Percentiles rank a stretch among this genome's conserved stretches.
These are phyloP conservation scores for Dasypus novemcinctus DNA, from an alignment of 2,113 vertebrate species.

Conservation along the genomic window DNA sequence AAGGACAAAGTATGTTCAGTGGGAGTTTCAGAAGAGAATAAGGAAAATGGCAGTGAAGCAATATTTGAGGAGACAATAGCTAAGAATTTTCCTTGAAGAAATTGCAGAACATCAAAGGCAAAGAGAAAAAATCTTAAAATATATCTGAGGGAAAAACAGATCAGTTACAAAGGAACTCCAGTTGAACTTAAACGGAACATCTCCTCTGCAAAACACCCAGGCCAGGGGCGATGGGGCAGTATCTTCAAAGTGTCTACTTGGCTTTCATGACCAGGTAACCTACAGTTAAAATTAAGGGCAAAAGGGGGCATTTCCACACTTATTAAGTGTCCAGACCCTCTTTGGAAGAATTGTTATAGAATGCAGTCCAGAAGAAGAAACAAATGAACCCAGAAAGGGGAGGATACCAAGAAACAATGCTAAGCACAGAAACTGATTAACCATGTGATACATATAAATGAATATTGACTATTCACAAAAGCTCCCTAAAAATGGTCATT, in stretches of 20 bases:
- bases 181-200: neutral
- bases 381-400: neutral
- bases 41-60: neutral
- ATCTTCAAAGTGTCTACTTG: neutral
- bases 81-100: neutral
- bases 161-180: neutral
- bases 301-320: neutral
- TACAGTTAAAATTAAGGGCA: conserved; percentile 22
- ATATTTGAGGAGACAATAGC: neutral
- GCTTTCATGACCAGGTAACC: conserved; percentile 13
- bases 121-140: neutral
- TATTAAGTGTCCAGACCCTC: neutral
- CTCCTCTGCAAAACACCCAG: neutral
- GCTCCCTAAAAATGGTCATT: neutral
- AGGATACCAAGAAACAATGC: neutral
- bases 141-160: neutral
- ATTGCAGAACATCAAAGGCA: neutral
- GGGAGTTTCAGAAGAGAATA: neutral
- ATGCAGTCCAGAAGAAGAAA: neutral
- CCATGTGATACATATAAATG: neutral
- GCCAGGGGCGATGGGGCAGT: neutral
- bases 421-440: neutral
- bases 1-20: neutral
- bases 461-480: neutral
- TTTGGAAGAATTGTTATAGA: neutral